Evolutionary conservation across 2,888 invertebrate genomes (phyloP).

Genomic region (Esperia sulphurella): DNA sequence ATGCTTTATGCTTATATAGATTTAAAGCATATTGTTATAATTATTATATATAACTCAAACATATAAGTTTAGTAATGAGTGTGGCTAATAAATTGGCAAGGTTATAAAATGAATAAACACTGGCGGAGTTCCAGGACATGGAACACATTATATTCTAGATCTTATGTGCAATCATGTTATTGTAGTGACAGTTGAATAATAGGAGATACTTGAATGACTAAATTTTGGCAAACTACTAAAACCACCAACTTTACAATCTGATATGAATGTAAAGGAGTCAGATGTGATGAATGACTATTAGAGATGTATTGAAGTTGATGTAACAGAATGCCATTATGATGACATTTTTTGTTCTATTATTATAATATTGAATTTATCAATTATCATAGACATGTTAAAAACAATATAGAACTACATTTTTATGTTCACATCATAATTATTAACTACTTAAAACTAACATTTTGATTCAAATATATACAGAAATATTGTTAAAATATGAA

Average conservation of each 20-base stretch:
- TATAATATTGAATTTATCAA: neutral
- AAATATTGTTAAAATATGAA: conserved; percentile 26
- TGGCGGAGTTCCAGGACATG: too few relatives aligned
- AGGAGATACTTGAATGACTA: too few relatives aligned
- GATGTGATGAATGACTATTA: too few relatives aligned
- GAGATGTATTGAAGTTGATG: neutral
- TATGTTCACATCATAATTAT: conserved; percentile 19
- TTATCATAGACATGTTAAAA: neutral
- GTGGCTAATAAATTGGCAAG: neutral
- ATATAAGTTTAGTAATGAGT: too few relatives aligned
- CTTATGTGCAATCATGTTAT: too few relatives aligned
- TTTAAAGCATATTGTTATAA: neutral
- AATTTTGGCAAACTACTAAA: too few relatives aligned
- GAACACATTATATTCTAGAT: too few relatives aligned
- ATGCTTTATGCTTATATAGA: neutral
- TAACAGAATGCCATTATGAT: neutral
- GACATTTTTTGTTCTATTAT: neutral
- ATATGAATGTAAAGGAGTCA: too few relatives aligned
- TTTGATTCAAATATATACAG: conserved; percentile 69
- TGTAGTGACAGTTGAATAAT: too few relatives aligned
- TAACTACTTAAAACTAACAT: conserved; percentile 69
- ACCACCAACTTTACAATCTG: too few relatives aligned
- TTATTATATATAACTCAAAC: neutral
- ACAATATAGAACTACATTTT: neutral
- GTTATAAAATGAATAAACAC: neutral